Evolutionary conservation across 2,888 invertebrate genomes (phyloP).

Genomic region (Lobophora halterata): DNA sequence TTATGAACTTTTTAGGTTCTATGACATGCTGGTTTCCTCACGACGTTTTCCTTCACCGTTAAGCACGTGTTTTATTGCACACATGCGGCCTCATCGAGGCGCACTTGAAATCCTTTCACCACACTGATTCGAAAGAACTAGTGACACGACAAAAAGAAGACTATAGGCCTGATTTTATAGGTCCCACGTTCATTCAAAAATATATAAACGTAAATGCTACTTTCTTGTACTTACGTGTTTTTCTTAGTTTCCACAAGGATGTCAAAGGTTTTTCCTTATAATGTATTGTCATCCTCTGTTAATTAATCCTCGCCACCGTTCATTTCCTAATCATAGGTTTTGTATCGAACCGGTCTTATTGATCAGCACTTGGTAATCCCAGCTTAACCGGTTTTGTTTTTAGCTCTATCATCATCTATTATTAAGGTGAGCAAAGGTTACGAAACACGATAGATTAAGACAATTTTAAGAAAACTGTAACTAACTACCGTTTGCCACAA

Average conservation of each 20-base stretch:
- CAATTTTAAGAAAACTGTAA: not conserved
- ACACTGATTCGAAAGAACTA: no score
- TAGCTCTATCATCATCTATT: slow-evolving; percentile 2
- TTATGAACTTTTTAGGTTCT: no score
- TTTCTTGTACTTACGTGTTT: slow-evolving; percentile 2
- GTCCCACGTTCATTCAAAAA: slow-evolving; percentile 4
- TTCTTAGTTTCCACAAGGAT: slow-evolving; percentile 4
- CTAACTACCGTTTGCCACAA: not conserved
- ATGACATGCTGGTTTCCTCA: no score
- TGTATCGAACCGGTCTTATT: slow-evolving; percentile 27
- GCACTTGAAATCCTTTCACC: no score
- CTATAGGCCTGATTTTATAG: no score
- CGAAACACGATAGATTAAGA: not conserved
- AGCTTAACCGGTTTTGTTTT: slow-evolving; percentile 22
- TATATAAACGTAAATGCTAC: not conserved
- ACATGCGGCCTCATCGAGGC: no score
- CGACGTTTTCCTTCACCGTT: no score
- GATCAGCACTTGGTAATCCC: slow-evolving; percentile 25
- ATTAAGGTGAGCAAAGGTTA: slow-evolving; percentile 3
- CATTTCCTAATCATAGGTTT: slow-evolving; percentile 27
- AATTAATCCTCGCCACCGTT: slow-evolving; percentile 16
- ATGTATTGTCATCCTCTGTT: slow-evolving; percentile 16
- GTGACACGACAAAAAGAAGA: no score
- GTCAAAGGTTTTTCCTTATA: slow-evolving; percentile 22
- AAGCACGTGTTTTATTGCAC: no score